A percentile compares a stretch with the other conserved stretches of the same genome.
These are phyloP conservation scores for Scaptomyza pallida DNA, from an alignment of 1,140 invertebrate species.

Conservation along the genomic window DNA sequence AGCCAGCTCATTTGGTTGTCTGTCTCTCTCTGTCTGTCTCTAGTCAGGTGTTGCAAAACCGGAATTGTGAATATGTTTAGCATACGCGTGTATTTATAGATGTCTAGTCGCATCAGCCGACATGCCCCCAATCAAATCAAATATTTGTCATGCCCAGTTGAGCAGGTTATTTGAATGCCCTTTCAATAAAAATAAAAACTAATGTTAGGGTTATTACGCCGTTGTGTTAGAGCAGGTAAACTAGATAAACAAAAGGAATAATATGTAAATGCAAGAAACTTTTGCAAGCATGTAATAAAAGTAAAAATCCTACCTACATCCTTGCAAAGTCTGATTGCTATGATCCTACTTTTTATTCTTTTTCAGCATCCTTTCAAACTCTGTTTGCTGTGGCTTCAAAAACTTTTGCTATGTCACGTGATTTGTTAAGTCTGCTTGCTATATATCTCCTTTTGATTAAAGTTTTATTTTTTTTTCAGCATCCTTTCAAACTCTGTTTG, in stretches of 20 bases:
- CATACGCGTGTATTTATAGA: conserved; percentile 35
- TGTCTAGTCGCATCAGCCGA: conserved; percentile 69
- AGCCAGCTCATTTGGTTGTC: conserved; percentile 38
- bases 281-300: no score
- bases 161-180: conserved; percentile 18
- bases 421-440: no score
- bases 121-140: conserved; percentile 39
- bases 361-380: no score
- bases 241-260: no score
- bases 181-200: conserved; percentile 1
- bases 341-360: no score
- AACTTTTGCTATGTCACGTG: no score
- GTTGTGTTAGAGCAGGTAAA: neutral
- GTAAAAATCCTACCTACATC: no score
- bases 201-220: neutral
- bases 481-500: neutral
- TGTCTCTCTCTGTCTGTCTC: conserved; percentile 26
- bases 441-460: no score
- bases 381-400: neutral
- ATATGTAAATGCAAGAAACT: no score
- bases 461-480: no score
- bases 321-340: no score
- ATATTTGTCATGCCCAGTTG: conserved; percentile 39
- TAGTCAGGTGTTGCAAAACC: conserved; percentile 69
- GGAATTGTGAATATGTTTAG: conserved; percentile 60